phyloP scores from a whole-genome alignment of 2,113 vertebrate species.

The Bothrops jararaca region DNA sequence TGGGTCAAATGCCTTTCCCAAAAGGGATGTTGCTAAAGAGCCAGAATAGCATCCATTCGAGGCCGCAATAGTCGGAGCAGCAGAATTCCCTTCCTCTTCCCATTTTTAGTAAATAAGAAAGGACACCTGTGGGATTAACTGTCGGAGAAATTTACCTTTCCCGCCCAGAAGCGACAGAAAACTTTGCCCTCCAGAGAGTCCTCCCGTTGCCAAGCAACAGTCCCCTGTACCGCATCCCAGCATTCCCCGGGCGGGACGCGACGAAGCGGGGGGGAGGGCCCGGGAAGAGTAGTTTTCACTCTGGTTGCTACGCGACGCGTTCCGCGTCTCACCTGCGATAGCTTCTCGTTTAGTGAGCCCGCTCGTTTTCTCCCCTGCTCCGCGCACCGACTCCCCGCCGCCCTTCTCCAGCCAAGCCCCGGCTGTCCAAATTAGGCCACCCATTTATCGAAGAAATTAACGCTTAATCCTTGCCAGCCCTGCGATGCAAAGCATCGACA shows the following conservation, averaged over 20 bases:
- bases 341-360: not conserved
- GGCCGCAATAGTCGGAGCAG: not conserved
- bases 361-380: not conserved
- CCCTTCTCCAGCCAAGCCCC: not conserved
- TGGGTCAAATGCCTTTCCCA: not conserved
- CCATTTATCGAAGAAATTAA: not conserved
- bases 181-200: not conserved
- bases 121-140: not conserved
- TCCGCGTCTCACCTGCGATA: not conserved
- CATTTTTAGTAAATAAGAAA: not conserved
- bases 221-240: not conserved
- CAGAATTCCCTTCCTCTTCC: not conserved
- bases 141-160: not conserved
- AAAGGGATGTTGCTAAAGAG: not conserved
- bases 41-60: not conserved
- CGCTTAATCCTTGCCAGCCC: not conserved
- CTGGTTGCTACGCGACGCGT: not conserved
- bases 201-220: conserved; percentile 1
- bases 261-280: not conserved
- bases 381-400: not conserved
- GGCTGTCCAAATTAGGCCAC: not conserved
- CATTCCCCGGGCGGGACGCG: not conserved
- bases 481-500: not conserved
- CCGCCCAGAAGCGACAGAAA: not conserved
- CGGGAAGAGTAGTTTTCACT: not conserved